These are phyloP conservation scores for Ptychadena robeensis DNA, from an alignment of 2,797 vertebrate genomes.

Conservation along the genomic window DNA sequence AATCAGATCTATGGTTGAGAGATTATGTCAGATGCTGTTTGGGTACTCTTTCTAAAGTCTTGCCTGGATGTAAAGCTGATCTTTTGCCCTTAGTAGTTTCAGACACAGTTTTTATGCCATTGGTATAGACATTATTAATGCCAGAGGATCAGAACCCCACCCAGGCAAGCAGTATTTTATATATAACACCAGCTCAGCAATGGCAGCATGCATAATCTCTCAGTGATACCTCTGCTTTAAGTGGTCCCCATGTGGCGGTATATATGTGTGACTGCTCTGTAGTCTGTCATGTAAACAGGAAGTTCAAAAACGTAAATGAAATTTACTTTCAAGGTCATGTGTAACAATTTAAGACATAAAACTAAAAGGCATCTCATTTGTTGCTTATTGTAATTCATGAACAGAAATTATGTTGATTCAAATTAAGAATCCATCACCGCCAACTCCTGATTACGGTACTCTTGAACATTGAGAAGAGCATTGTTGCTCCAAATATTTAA, in stretches of 20 bases:
- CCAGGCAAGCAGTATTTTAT: too few relatives aligned
- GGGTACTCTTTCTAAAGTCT: too few relatives aligned
- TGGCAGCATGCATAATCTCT: too few relatives aligned
- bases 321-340: background rate
- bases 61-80: too few relatives aligned
- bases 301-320: background rate
- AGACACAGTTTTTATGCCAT: too few relatives aligned
- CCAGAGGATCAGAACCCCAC: too few relatives aligned
- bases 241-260: background rate
- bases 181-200: too few relatives aligned
- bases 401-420: background rate
- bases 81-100: too few relatives aligned
- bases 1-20: too few relatives aligned
- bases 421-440: slow-evolving; percentile 6
- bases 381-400: slow-evolving; percentile 15
- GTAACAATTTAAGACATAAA: background rate
- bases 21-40: too few relatives aligned
- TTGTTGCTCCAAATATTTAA: background rate
- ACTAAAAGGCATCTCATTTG: background rate
- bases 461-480: background rate
- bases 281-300: background rate
- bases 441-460: slow-evolving; percentile 2
- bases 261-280: background rate
- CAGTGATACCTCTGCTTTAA: too few relatives aligned
- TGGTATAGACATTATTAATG: too few relatives aligned